Conservation (phyloP, 2,113 vertebrate species). For the Cottus gobio region DNA sequence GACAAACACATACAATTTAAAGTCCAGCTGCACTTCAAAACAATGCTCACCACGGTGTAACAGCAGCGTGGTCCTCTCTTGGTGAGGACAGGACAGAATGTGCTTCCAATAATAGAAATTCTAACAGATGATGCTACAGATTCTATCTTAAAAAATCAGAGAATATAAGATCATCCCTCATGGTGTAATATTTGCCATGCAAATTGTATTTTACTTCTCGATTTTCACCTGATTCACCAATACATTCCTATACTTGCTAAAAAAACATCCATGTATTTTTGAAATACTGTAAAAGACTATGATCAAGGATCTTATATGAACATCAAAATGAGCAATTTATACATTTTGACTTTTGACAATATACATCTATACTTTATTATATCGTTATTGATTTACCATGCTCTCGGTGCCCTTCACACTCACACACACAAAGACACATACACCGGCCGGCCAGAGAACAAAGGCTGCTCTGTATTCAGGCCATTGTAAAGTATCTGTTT, state of each 20-base stretch:
- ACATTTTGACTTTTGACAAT: no score
- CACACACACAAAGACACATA: neutral
- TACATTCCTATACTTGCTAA: neutral
- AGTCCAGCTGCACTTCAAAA: neutral
- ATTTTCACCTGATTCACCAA: neutral
- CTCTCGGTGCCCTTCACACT: neutral
- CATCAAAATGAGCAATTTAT: neutral
- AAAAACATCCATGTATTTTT: neutral
- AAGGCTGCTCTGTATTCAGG: neutral
- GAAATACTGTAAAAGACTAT: neutral
- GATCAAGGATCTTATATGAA: neutral
- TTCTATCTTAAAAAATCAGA: constrained; percentile 1
- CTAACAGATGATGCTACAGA: neutral
- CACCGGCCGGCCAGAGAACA: constrained; percentile 1
- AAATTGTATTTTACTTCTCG: neutral
- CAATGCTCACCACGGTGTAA: neutral
- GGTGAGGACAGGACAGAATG: neutral
- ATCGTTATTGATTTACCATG: neutral
- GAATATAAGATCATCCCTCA: neutral
- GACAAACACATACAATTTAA: neutral
- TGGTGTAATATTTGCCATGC: constrained; percentile 1
- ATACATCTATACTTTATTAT: neutral
- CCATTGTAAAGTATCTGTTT: constrained; percentile 34
- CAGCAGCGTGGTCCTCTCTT: neutral
- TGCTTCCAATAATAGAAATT: constrained; percentile 1